Percentiles rank a stretch among this genome's conserved stretches.
phyloP scores from a whole-genome alignment of 2,888 invertebrate genomes.

The Drosophila parthenogenetica region DNA sequence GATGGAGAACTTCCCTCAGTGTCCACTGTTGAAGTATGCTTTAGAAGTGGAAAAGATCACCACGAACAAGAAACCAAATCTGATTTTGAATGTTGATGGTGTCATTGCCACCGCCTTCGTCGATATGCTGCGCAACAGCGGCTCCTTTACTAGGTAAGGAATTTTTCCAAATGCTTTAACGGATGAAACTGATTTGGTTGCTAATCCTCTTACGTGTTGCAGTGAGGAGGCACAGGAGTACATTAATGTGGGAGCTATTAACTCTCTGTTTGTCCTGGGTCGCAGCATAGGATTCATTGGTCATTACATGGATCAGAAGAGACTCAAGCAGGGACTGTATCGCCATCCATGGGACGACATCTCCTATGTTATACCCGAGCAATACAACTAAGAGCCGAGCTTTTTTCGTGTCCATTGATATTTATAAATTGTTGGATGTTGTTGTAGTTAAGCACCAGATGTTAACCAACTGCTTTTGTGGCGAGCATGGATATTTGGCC shows the following conservation, averaged over 20 bases:
- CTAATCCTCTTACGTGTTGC: slow-evolving; percentile 31
- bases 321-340: slow-evolving; percentile 99
- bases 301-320: slow-evolving; percentile 99
- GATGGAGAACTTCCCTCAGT: slow-evolving; percentile 95
- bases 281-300: slow-evolving; percentile 99
- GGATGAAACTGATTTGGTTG: neutral
- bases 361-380: slow-evolving; percentile 85
- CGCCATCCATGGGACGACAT: slow-evolving; percentile 99
- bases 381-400: slow-evolving; percentile 81
- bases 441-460: slow-evolving; percentile 80
- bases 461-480: slow-evolving; percentile 69
- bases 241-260: slow-evolving; percentile 98
- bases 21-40: slow-evolving; percentile 97
- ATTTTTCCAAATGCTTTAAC: too few species aligned
- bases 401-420: slow-evolving; percentile 44
- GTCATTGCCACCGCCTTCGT: slow-evolving; percentile 99
- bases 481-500: slow-evolving; percentile 62
- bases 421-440: slow-evolving; percentile 63
- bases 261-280: slow-evolving; percentile 98
- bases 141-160: slow-evolving; percentile 94
- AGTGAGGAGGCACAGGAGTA: slow-evolving; percentile 99
- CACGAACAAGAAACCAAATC: slow-evolving; percentile 99
- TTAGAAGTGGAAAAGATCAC: slow-evolving; percentile 99
- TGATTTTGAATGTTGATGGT: slow-evolving; percentile 99
- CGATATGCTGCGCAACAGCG: slow-evolving; percentile 96